Evolutionary conservation across 2,113 vertebrate species (phyloP), one percentile per base, ranked within the genome.

Genomic region (Hippocampus guttulatus): DNA sequence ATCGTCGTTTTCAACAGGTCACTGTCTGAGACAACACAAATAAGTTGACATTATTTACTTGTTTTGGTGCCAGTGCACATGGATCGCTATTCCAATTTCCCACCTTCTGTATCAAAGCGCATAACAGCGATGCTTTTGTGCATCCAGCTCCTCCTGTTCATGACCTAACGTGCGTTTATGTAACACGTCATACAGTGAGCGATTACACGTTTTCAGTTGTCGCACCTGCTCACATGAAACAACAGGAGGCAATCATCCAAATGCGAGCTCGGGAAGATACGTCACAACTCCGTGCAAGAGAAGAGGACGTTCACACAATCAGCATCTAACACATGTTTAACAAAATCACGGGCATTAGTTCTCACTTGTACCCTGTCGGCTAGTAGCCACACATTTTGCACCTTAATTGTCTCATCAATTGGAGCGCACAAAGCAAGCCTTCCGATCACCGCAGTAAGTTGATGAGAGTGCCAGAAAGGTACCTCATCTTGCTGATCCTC

Each of bases 401-500:
- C n/a, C 3, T 47, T 45, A 65, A 65, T 65, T 65, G n/a, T 12
- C 15, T 23, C 21, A 41, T 41, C 20, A 23, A 41, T 11, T 8
- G 43, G 21, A 6, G 33, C 18, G 21, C 9, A n/a, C 33, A 64
- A n/a, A 10, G 16, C 61, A 64, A 64, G 40, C 16, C 33, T 5
- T 5, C 2, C 15, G 16, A 30, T 61, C 14, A 18, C 38, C 9
- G 3, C 38, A 43, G 18, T 1, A n/a, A 64, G 63, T 64, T 64
- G 21, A 65, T 45, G 41, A 14, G 25, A 54, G 15, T 9, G 38
- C 25, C 15, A 18, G 16, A 6, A 10, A 1, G 43, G 16, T 83
- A 86, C 84, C 88, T 89, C 88, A 2, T 89, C 88, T 78, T 86
- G 85, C 77, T 73, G 81, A 7, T 73, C 54, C 71, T 88, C 88